These are phyloP conservation scores for Limenitis camilla DNA, from an alignment of 2,888 invertebrate genomes.

Conservation along the genomic window DNA sequence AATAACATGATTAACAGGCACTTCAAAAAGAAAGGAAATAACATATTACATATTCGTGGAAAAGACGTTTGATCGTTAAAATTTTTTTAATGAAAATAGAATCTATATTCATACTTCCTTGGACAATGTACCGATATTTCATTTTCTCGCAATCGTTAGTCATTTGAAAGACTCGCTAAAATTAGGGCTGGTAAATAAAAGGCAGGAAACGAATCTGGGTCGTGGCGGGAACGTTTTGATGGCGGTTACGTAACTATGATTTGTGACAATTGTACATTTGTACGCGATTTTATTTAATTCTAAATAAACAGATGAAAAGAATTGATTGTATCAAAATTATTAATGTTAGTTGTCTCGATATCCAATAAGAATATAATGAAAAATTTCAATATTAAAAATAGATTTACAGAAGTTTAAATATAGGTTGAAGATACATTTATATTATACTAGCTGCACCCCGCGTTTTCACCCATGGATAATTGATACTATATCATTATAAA, in stretches of 20 bases:
- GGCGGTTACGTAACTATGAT: slow-evolving; percentile 12
- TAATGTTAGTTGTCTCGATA: no score
- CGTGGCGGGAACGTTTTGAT: slow-evolving; percentile 23
- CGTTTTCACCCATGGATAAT: no score
- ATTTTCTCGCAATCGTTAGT: slow-evolving; percentile 8
- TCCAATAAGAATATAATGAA: no score
- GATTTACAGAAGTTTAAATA: no score
- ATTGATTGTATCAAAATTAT: no score
- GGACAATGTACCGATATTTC: slow-evolving; percentile 9
- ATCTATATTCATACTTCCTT: not conserved
- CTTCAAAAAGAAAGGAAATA: no score
- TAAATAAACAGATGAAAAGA: not conserved
- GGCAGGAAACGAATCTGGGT: slow-evolving; percentile 40
- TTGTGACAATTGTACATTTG: slow-evolving; percentile 16
- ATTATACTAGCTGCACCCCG: no score
- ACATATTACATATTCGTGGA: no score
- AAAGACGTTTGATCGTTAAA: not conserved
- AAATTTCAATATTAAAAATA: no score
- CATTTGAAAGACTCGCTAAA: slow-evolving; percentile 17
- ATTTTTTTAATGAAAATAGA: slow-evolving; percentile 3
- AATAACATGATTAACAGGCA: no score
- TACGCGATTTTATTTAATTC: not conserved
- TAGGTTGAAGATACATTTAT: no score
- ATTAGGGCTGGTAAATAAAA: slow-evolving; percentile 31
- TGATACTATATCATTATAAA: no score